A percentile compares a stretch with the other conserved stretches of the same genome.
Conservation (phyloP, 2,888 invertebrate species). For the Papilio protenor region DNA sequence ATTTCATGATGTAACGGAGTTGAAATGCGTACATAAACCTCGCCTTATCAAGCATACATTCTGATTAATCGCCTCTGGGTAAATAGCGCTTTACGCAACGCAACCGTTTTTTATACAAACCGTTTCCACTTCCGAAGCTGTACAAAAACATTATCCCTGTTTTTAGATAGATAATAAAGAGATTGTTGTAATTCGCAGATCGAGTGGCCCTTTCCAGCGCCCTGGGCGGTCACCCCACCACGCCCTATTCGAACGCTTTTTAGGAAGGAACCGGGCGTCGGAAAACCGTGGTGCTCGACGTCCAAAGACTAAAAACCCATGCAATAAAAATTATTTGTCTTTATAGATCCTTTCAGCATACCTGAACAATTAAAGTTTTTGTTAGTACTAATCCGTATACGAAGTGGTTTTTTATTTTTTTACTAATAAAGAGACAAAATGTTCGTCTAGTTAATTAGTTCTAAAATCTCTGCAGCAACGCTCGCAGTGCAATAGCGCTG, state of each 20-base stretch:
- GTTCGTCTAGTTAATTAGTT: constrained; percentile 21
- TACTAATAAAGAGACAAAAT: constrained; percentile 10
- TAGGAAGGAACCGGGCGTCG: too few species aligned
- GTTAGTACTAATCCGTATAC: not conserved
- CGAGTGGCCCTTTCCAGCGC: too few species aligned
- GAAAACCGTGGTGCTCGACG: not conserved
- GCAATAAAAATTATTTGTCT: not conserved
- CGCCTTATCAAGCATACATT: constrained; percentile 41
- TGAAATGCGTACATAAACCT: constrained; percentile 32
- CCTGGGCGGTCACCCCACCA: too few species aligned
- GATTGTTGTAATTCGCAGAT: not conserved
- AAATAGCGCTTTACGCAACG: constrained; percentile 24
- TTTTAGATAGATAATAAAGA: not conserved
- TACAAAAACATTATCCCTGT: too few species aligned
- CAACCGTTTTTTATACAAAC: constrained; percentile 4
- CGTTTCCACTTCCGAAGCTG: not conserved
- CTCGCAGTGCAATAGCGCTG: not conserved
- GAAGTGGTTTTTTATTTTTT: not conserved
- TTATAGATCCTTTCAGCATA: not conserved
- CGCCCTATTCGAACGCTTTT: too few species aligned
- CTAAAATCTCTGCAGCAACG: constrained; percentile 15
- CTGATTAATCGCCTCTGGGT: constrained; percentile 42
- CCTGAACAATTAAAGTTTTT: not conserved
- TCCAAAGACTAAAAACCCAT: not conserved
- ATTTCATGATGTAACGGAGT: constrained; percentile 19